These are phyloP conservation scores for Calliopum simillimum DNA, from an alignment of 2,888 invertebrate genomes.

Conservation along the genomic window DNA sequence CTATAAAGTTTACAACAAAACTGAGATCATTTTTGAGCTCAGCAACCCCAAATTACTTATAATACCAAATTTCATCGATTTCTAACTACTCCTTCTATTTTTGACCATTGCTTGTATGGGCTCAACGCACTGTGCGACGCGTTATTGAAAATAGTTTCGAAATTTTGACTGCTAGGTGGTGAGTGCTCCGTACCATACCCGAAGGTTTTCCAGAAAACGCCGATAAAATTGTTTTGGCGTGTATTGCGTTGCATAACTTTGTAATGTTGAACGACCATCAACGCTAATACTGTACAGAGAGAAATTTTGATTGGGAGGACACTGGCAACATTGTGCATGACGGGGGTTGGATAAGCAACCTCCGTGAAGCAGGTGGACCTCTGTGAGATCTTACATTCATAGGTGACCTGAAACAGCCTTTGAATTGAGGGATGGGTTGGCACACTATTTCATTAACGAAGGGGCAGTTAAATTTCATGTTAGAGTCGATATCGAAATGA, in stretches of 20 bases:
- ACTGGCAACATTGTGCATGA: background rate
- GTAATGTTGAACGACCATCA: slow-evolving; percentile 26
- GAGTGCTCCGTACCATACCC: slow-evolving; percentile 21
- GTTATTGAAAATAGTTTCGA: slow-evolving; percentile 27
- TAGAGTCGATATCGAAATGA: no score
- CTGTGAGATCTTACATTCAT: slow-evolving; percentile 24
- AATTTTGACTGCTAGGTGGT: slow-evolving; percentile 29
- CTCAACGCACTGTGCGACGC: no score
- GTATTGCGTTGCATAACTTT: slow-evolving; percentile 35
- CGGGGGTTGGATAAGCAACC: slow-evolving; percentile 15
- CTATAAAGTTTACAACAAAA: no score
- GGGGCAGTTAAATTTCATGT: background rate
- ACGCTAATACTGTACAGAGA: slow-evolving; percentile 29
- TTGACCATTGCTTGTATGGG: no score
- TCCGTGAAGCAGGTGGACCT: background rate
- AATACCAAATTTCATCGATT: no score
- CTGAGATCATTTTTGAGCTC: no score
- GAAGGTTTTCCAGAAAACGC: slow-evolving; percentile 22
- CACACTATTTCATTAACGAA: background rate
- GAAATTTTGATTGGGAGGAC: slow-evolving; percentile 5
- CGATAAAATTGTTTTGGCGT: slow-evolving; percentile 30
- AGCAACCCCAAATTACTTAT: no score
- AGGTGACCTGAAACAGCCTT: slow-evolving; percentile 49
- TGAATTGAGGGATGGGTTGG: slow-evolving; percentile 2
- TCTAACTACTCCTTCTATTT: no score